Conservation (phyloP, 2,797 vertebrate genomes). For the Xyrichtys novacula region DNA sequence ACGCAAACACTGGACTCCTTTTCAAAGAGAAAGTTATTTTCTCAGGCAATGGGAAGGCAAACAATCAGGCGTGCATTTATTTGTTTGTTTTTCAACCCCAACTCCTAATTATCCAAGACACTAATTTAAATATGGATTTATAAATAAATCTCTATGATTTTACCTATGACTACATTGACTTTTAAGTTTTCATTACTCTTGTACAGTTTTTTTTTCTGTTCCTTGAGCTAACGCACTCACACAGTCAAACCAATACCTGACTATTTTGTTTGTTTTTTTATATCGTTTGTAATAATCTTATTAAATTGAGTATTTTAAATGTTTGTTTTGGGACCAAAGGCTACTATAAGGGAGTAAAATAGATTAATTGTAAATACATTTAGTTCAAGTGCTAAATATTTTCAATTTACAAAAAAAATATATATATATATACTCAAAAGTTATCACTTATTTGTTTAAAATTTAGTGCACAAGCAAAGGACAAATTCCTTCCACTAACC, state of each 20-base stretch:
- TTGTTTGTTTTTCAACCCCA: slow-evolving; percentile 70
- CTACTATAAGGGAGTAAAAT: background rate
- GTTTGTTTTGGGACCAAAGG: background rate
- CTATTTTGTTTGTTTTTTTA: slow-evolving; percentile 9
- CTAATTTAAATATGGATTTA: slow-evolving; percentile 77
- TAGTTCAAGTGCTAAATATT: background rate
- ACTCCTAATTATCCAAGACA: slow-evolving; percentile 74
- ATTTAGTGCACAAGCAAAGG: no score
- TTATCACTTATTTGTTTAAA: no score
- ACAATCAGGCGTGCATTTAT: slow-evolving; percentile 74
- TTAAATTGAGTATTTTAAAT: background rate
- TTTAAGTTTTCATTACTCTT: slow-evolving; percentile 54
- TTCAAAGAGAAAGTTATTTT: slow-evolving; percentile 81
- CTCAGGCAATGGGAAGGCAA: slow-evolving; percentile 72
- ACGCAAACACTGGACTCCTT: slow-evolving; percentile 76
- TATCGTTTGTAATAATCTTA: slow-evolving; percentile 2
- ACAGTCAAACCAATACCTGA: slow-evolving; percentile 9
- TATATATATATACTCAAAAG: no score
- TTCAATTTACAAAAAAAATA: background rate
- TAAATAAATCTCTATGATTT: slow-evolving; percentile 76
- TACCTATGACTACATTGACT: slow-evolving; percentile 67
- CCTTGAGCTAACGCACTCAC: no score
- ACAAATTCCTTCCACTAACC: no score
- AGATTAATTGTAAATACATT: background rate
- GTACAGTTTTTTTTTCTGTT: background rate